Percentiles rank a stretch among this genome's conserved stretches.
These are phyloP conservation scores for Sturnira hondurensis DNA, from an alignment of 2,113 vertebrate genomes.

Conservation along the genomic window DNA sequence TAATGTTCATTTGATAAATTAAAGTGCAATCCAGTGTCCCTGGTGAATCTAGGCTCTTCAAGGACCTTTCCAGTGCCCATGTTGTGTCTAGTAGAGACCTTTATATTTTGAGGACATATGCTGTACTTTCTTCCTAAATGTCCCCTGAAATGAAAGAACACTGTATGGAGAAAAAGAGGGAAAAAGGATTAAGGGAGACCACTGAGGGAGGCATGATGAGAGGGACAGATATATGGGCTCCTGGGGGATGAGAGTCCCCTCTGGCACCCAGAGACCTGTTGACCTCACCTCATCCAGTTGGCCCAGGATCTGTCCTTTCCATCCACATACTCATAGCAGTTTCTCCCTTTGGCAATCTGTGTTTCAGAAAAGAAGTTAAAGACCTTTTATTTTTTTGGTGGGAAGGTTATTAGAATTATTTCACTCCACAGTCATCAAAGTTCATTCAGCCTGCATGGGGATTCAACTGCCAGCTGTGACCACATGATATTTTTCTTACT, in stretches of 20 bases:
- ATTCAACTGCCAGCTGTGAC: neutral
- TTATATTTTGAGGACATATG: too few relatives aligned
- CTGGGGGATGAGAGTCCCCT: neutral
- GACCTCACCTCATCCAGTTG: conserved; percentile 89
- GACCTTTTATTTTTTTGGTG: neutral
- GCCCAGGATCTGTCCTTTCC: conserved; percentile 80
- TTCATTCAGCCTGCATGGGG: neutral
- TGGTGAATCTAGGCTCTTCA: too few relatives aligned
- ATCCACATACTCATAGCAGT: conserved; percentile 84
- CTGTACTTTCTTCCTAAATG: too few relatives aligned
- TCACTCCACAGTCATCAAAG: neutral
- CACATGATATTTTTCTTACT: neutral
- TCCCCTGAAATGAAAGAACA: too few relatives aligned
- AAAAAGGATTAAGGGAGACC: too few relatives aligned
- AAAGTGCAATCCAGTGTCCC: too few relatives aligned
- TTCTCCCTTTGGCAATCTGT: conserved; percentile 82
- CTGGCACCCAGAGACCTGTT: fast-evolving
- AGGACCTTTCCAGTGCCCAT: too few relatives aligned
- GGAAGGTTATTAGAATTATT: neutral
- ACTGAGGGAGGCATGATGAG: neutral
- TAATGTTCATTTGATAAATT: too few relatives aligned
- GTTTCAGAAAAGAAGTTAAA: neutral
- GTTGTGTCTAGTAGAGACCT: too few relatives aligned
- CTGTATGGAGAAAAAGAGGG: too few relatives aligned
- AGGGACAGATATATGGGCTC: neutral